phyloP scores from a whole-genome alignment of 2,888 invertebrate genomes.

The Plagodis dolabraria region DNA sequence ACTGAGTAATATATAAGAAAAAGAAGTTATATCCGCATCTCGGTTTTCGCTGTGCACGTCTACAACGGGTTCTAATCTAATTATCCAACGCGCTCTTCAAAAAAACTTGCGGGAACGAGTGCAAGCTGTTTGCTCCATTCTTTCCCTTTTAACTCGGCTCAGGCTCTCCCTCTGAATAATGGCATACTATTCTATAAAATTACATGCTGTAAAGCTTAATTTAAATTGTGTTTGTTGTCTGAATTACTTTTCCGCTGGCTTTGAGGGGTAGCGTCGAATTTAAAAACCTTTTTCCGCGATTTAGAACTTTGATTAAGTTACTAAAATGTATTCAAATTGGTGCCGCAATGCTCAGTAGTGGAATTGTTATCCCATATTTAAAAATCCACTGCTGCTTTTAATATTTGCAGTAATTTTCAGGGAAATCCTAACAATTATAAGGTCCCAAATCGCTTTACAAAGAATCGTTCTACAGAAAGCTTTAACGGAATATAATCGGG shows the following conservation, averaged over 20 bases:
- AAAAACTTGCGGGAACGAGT: slow-evolving; percentile 64
- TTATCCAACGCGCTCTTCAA: slow-evolving; percentile 68
- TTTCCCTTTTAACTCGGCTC: slow-evolving; percentile 50
- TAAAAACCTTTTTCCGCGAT: slow-evolving; percentile 20
- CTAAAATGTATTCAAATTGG: slow-evolving; percentile 16
- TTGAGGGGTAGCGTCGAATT: slow-evolving; percentile 19
- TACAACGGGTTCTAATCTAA: slow-evolving; percentile 68
- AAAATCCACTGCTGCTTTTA: too few relatives aligned
- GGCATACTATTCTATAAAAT: slow-evolving; percentile 49
- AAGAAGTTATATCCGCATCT: slow-evolving; percentile 44
- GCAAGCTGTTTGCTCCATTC: slow-evolving; percentile 64
- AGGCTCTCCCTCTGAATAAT: slow-evolving; percentile 48
- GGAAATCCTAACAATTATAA: too few relatives aligned
- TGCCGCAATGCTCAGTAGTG: neutral
- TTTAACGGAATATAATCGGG: slow-evolving; percentile 37
- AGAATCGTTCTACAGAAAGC: too few relatives aligned
- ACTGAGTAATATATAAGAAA: slow-evolving; percentile 40
- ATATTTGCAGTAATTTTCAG: too few relatives aligned
- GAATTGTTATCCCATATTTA: too few relatives aligned
- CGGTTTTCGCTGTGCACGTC: slow-evolving; percentile 39
- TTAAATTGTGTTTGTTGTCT: slow-evolving; percentile 41
- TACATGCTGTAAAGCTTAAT: slow-evolving; percentile 38
- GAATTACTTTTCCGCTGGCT: slow-evolving; percentile 30
- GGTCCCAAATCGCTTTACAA: too few relatives aligned
- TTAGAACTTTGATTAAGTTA: slow-evolving; percentile 20